Percentiles rank a stretch among this genome's conserved stretches.
phyloP scores from a whole-genome alignment of 2,797 vertebrate genomes.

The Smutsia temminckii region DNA sequence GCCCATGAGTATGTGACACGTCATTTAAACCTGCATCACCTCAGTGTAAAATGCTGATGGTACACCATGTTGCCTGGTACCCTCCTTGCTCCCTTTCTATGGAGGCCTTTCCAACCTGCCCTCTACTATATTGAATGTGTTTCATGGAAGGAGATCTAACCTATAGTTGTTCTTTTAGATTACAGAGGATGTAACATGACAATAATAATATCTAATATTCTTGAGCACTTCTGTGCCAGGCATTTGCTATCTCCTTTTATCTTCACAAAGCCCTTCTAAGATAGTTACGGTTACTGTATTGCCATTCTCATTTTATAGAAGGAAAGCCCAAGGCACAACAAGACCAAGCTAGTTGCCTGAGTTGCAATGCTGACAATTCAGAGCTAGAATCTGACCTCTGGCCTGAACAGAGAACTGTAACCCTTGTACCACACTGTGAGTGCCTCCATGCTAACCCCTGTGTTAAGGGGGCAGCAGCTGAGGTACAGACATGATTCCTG shows the following conservation, averaged over 20 bases:
- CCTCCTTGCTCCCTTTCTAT: not conserved
- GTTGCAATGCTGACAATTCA: not conserved
- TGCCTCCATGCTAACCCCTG: not conserved
- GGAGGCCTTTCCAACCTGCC: not conserved
- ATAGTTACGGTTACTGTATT: not conserved
- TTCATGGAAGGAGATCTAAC: not conserved
- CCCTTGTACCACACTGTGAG: accelerated
- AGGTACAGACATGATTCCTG: not conserved
- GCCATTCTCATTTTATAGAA: not conserved
- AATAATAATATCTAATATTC: not conserved
- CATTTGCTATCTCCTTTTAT: not conserved
- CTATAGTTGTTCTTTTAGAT: not conserved
- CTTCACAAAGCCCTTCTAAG: not conserved
- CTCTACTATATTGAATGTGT: not conserved
- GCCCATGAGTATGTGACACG: not conserved
- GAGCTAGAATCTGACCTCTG: not conserved
- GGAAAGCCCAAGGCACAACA: not conserved
- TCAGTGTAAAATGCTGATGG: accelerated
- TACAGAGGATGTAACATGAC: not conserved
- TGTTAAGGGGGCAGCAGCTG: not conserved
- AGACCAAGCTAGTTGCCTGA: not conserved
- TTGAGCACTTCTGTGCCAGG: not conserved
- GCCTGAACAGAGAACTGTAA: not conserved
- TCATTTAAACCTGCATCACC: not conserved
- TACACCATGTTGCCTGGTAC: accelerated